These are phyloP conservation scores for Sphyrna mokarran DNA, from an alignment of 2,113 vertebrate genomes.

Conservation along the genomic window DNA sequence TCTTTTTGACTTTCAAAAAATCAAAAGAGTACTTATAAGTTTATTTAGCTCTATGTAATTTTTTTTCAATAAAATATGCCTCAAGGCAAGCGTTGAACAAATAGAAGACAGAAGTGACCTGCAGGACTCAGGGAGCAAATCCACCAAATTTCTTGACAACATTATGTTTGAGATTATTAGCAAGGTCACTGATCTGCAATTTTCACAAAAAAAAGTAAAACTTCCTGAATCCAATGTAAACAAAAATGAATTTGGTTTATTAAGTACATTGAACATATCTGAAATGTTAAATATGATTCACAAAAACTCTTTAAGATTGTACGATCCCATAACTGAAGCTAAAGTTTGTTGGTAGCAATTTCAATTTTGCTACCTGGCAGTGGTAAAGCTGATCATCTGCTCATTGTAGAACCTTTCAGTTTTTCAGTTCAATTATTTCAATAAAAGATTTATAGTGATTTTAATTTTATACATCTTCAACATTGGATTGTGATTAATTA, in stretches of 20 bases:
- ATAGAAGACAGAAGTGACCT: not conserved
- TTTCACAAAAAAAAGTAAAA: not conserved
- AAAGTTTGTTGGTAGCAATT: not conserved
- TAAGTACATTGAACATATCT: not conserved
- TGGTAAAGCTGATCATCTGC: not conserved
- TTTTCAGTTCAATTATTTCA: not conserved
- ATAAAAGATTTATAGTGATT: not conserved
- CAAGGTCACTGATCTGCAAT: too few relatives aligned
- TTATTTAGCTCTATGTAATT: not conserved
- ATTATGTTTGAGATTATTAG: too few relatives aligned
- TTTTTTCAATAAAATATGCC: not conserved
- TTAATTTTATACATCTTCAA: not conserved
- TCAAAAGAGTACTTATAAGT: not conserved
- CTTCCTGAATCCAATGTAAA: not conserved
- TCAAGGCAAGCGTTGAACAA: not conserved
- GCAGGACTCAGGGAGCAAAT: too few relatives aligned
- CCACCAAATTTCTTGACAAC: too few relatives aligned
- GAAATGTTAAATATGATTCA: not conserved
- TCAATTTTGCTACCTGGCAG: not conserved
- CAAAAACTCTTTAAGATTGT: not conserved
- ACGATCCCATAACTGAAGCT: not conserved
- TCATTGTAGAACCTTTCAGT: not conserved
- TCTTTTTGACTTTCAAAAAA: too few relatives aligned
- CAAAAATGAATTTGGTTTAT: not conserved
- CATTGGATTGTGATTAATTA: not conserved